Base-by-base conservation (phyloP, 2,113 vertebrate genomes). In the Oenanthe melanoleuca region DNA sequence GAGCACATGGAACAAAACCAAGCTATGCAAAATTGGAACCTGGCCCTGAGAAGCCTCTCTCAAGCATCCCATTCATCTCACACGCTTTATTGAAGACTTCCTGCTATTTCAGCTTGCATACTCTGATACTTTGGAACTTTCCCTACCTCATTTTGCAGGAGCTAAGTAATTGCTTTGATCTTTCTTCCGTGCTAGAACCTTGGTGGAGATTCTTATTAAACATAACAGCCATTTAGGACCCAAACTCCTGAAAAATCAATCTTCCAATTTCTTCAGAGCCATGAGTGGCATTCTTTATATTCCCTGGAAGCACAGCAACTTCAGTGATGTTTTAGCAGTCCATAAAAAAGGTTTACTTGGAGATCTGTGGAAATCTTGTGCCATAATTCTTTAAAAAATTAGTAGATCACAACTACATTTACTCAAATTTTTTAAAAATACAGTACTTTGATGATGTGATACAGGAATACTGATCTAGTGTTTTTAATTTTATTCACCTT, bases 1-100 rank as follows among this genome's bases (percentile, higher is more conserved):
- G 93, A 80, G 64, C 86, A 73, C 34, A 77, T 91, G 93, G 94
- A 96, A 88, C 66, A 93, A 96, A 93, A 91, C 94, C 93, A 96
- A 93, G 59, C 79, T 94, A 94, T 44, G 72, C 50, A 96, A 91
- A 96, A 95, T 85, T 96, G 91, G 91, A 94, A 70, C 40, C 64
- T 86, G 71, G 80, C 74, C 93, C 75, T 88, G 52, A 67, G 64
- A 73, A 94, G 56, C 66, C 33, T 85, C 82, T 83, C 74, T 91
- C 47, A 87, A 80, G 47, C 67, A 86, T 55, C 59, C 67, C 78
- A 75, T 95, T 93, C 67, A 87, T 91, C 85, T 94, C 67, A 18
- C 26, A 47, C 0, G 2, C 67, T 95, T 89, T 92, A 82, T 59
- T 60, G 63, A 86, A 78, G 89, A 44, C 38, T 92, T 92, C 79